A percentile compares a stretch with the other conserved stretches of the same genome.
phyloP scores from a whole-genome alignment of 2,113 vertebrate species.

The Phodopus roborovskii region DNA sequence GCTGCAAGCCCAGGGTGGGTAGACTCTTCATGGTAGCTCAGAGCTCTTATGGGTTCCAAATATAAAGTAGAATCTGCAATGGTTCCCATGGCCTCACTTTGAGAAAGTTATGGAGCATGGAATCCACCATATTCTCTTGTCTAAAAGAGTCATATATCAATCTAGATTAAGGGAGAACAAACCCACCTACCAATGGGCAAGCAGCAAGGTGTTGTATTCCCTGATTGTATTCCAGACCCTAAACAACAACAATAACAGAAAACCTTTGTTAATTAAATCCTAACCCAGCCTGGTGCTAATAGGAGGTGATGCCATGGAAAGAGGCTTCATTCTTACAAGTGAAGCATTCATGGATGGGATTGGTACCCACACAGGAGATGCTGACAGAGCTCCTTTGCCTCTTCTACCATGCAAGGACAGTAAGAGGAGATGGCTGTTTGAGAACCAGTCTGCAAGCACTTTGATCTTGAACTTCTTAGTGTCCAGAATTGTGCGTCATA shows the following conservation, averaged over 20 bases:
- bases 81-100: background rate
- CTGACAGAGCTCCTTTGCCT: background rate
- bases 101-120: background rate
- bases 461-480: background rate
- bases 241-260: background rate
- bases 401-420: background rate
- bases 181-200: background rate
- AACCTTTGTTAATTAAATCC: background rate
- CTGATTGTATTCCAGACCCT: background rate
- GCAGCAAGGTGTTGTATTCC: background rate
- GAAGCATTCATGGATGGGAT: background rate
- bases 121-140: background rate
- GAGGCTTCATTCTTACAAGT: background rate
- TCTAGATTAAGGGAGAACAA: background rate
- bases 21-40: background rate
- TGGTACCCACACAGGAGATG: background rate
- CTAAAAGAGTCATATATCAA: background rate
- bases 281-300: background rate
- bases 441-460: background rate
- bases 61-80: background rate
- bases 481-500: background rate
- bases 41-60: background rate
- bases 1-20: no score
- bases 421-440: background rate
- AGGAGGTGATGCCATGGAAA: background rate